phyloP scores from a whole-genome alignment of 92 coral and sea anemone species.

The Zoanthus sansibaricus region DNA sequence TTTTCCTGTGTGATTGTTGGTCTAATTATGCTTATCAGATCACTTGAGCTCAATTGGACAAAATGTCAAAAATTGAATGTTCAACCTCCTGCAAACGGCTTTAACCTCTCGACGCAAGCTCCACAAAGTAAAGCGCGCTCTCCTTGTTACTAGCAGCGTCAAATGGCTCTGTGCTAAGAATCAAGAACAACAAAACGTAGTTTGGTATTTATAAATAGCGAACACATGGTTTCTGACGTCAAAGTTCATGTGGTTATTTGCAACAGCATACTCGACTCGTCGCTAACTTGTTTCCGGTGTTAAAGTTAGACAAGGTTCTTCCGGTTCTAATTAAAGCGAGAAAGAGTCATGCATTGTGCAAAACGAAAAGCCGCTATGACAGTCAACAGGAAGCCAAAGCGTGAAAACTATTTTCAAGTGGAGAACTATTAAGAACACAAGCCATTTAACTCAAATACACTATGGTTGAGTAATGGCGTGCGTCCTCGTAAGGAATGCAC shows the following conservation, averaged over 20 bases:
- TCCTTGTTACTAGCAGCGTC: constrained; percentile 1
- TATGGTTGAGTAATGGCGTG: neutral
- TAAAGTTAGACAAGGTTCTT: constrained; percentile 47
- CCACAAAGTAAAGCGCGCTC: neutral
- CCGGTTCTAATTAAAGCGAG: constrained; percentile 32
- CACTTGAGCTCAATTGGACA: constrained; percentile 43
- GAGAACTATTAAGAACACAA: constrained; percentile 27
- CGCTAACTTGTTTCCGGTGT: constrained; percentile 39
- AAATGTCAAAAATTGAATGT: constrained; percentile 23
- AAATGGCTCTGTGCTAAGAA: neutral
- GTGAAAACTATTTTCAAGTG: constrained; percentile 46
- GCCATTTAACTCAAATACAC: constrained; percentile 7
- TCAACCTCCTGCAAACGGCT: constrained; percentile 22
- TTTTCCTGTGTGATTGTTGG: constrained; percentile 49
- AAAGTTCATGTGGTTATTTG: constrained; percentile 35
- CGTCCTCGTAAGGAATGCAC: neutral
- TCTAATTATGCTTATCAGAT: constrained; percentile 49
- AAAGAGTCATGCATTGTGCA: constrained; percentile 41
- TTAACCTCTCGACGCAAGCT: constrained; percentile 9
- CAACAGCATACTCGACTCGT: constrained; percentile 42
- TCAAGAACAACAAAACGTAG: constrained; percentile 34
- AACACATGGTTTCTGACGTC: constrained; percentile 47
- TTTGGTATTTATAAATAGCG: constrained; percentile 37
- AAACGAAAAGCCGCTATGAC: constrained; percentile 49
- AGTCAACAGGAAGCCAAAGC: constrained; percentile 39